phyloP scores from a whole-genome alignment of 2,113 vertebrate species.

The Dicentrarchus labrax region DNA sequence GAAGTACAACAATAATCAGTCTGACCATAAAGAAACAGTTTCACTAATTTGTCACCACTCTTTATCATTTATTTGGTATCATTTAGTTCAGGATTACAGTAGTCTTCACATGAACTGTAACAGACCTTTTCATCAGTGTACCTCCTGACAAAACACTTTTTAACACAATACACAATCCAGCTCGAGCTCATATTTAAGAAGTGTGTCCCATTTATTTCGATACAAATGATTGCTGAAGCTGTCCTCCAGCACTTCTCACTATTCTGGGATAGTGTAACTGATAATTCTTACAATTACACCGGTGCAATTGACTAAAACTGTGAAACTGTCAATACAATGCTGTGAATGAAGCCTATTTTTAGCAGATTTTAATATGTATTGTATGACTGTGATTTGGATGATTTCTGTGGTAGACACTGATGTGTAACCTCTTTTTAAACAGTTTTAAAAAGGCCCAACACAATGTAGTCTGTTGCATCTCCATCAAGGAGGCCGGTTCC shows the following conservation, averaged over 20 bases:
- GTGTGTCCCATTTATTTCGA: neutral
- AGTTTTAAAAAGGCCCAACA: slow-evolving; percentile 81
- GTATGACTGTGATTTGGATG: neutral
- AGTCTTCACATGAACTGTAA: neutral
- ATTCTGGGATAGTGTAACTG: neutral
- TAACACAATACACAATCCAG: no score
- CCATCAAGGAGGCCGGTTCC: slow-evolving; percentile 93
- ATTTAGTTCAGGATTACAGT: neutral
- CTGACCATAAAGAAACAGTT: neutral
- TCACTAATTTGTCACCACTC: neutral
- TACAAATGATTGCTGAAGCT: neutral
- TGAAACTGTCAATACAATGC: neutral
- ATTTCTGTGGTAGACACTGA: neutral
- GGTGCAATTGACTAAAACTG: neutral
- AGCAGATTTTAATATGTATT: slow-evolving; percentile 6
- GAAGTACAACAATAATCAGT: neutral
- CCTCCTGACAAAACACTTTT: neutral
- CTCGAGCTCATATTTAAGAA: neutral
- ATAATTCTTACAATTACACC: neutral
- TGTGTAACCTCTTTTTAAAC: slow-evolving; percentile 29
- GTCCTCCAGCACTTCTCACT: neutral
- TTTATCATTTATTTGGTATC: slow-evolving; percentile 7
- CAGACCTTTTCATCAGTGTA: neutral
- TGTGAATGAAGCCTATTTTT: neutral
- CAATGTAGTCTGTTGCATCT: slow-evolving; percentile 86